Conservation (phyloP, 2,888 invertebrate genomes). For the Crepidodera aurea region DNA sequence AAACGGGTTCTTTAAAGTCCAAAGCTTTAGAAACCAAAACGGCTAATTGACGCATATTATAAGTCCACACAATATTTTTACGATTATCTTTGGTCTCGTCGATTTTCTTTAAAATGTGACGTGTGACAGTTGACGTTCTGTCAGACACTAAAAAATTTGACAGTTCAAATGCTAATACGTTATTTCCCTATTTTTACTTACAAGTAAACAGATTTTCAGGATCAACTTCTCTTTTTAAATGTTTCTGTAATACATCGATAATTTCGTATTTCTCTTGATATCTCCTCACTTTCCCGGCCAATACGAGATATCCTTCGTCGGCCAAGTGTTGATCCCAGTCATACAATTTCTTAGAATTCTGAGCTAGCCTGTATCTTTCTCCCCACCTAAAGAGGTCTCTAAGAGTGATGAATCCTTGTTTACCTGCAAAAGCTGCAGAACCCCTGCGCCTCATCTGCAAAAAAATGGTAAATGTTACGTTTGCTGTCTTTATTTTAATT, state of each 20-base stretch:
- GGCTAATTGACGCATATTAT: slow-evolving; percentile 84
- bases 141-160: slow-evolving; percentile 63
- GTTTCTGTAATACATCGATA: slow-evolving; percentile 76
- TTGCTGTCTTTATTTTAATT: too few relatives aligned
- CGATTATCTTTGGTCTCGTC: slow-evolving; percentile 67
- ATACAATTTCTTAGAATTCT: slow-evolving; percentile 72
- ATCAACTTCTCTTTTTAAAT: slow-evolving; percentile 79
- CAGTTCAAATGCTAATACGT: too few relatives aligned
- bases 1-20: slow-evolving; percentile 90
- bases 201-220: slow-evolving; percentile 76
- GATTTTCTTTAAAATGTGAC: slow-evolving; percentile 73
- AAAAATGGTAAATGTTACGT: slow-evolving; percentile 4
- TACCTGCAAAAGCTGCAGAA: slow-evolving; percentile 90
- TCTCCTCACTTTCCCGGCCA: slow-evolving; percentile 92
- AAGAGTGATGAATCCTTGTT: slow-evolving; percentile 92
- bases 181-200: too few relatives aligned
- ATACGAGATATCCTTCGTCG: slow-evolving; percentile 93
- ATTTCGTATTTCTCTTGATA: slow-evolving; percentile 84
- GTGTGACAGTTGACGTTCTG: slow-evolving; percentile 80
- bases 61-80: slow-evolving; percentile 93
- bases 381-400: slow-evolving; percentile 98
- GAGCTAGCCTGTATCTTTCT: slow-evolving; percentile 84
- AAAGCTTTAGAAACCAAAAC: slow-evolving; percentile 84
- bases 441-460: slow-evolving; percentile 73
- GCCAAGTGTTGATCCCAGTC: slow-evolving; percentile 98